Percentiles rank a stretch among this genome's conserved stretches.
Evolutionary conservation across 2,113 vertebrate genomes (phyloP).

Genomic region (Vulpes vulpes): DNA sequence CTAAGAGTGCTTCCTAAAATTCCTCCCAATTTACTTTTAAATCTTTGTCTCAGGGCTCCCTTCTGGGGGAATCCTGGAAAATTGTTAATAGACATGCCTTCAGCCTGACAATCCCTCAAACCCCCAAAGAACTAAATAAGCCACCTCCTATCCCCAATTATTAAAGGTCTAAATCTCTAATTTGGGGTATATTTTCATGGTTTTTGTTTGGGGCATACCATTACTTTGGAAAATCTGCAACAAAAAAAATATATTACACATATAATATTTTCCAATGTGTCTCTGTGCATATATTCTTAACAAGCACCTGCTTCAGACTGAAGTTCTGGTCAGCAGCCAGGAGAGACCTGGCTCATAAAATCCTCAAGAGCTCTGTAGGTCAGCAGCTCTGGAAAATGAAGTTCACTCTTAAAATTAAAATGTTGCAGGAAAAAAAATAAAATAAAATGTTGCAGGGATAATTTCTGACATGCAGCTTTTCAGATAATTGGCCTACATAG

Average conservation of each 20-base stretch:
- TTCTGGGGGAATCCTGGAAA: neutral
- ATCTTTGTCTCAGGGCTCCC: neutral
- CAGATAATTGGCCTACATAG: neutral
- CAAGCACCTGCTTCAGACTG: neutral
- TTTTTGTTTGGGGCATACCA: neutral
- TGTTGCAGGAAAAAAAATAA: neutral
- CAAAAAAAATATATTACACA: neutral
- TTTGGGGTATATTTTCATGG: neutral
- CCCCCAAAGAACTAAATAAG: neutral
- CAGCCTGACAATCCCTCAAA: neutral
- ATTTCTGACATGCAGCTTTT: slow-evolving; percentile 44
- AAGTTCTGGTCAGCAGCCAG: neutral
- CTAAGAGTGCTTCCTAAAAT: neutral
- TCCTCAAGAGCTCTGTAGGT: neutral
- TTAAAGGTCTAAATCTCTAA: neutral
- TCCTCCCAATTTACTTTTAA: neutral
- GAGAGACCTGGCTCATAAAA: neutral
- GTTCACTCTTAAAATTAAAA: slow-evolving; percentile 27
- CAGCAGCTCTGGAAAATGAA: neutral
- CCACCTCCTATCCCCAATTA: neutral
- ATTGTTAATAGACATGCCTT: slow-evolving; percentile 11
- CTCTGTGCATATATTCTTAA: neutral
- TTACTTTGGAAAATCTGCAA: neutral
- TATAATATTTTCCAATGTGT: neutral
- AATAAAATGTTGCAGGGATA: neutral